Evolutionary conservation across 92 coral and sea anemone species (phyloP).

Genomic region (Diadumene lineata): DNA sequence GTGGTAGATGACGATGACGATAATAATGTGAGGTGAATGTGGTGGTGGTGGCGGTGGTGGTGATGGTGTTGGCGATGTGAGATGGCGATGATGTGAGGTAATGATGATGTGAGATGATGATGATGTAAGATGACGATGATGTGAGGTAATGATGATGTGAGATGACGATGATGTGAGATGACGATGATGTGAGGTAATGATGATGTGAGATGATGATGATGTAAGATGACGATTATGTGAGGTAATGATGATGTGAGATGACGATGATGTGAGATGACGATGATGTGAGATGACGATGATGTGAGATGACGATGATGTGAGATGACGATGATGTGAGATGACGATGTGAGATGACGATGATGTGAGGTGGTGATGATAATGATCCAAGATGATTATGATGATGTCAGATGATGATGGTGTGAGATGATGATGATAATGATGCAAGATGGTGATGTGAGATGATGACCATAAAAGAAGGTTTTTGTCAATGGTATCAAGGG

Average conservation of each 20-base stretch:
- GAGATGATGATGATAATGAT: not conserved
- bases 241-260: not conserved
- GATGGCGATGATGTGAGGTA: not conserved
- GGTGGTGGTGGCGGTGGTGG: not conserved
- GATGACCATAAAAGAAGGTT: no score
- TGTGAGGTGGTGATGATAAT: not conserved
- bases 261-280: not conserved
- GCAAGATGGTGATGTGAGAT: not conserved
- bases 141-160: not conserved
- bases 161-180: not conserved
- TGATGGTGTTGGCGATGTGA: not conserved
- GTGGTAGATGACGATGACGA: not conserved
- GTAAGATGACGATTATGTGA: not conserved
- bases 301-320: not conserved
- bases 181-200: not conserved
- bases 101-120: not conserved
- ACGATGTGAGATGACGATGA: not conserved
- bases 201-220: not conserved
- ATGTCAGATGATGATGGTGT: not conserved
- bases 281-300: not conserved
- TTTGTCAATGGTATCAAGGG: no score
- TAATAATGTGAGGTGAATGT: not conserved
- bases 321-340: not conserved
- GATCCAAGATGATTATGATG: not conserved
- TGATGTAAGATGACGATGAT: not conserved